Base-by-base conservation (phyloP, 2,797 vertebrate species). In the Telmatherina bonti region DNA sequence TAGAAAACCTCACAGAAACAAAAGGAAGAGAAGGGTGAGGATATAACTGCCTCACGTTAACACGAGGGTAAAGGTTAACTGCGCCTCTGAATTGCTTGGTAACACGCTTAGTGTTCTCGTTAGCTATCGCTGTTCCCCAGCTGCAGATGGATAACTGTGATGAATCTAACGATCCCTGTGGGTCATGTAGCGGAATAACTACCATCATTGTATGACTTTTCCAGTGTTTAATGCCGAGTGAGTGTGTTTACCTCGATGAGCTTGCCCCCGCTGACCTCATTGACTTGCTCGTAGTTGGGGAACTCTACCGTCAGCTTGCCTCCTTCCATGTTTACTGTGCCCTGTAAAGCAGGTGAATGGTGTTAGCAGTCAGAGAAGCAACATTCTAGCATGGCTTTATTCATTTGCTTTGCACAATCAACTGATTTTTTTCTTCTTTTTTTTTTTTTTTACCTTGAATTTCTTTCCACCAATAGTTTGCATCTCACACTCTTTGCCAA, bases 391-490 rank as follows among this genome's bases (percentile, higher is more conserved):
- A 4, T 30, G 0, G 11, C 2, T 59, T 45, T n/a, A 22, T 55
- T 52, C 24, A 33, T n/a, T 61, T 36, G 36, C 9, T 8, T 8
- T 10, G 13, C n/a, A 26, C 1, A 31, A 13, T 49, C 38, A 22
- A 47, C 45, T 20, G 38, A 3, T 36, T 36, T 10, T 36, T 36
- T 7, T 13, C 5, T 3, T 41, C 6, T 41, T 16, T 41, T 15
- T 13, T 15, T 38, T 63, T 33, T 12, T 8, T 58, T 71, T 1
- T 85, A 98, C 97, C 95, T 97, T 97, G 89, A 98, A 97, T 71
- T 94, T 97, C 93, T 94, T 98, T n/a, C 96, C 96, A 24, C 93
- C 94, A 31, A 97, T 90, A 72, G 96, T 96, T 80, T 96, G 95
- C 93, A 99, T 95, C 20, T 98, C 95, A 0, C 92, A 81, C 71